A percentile compares a stretch with the other conserved stretches of the same genome.
These are phyloP conservation scores for Drosophila stalkeri DNA, from an alignment of 2,888 invertebrate genomes.

Conservation along the genomic window DNA sequence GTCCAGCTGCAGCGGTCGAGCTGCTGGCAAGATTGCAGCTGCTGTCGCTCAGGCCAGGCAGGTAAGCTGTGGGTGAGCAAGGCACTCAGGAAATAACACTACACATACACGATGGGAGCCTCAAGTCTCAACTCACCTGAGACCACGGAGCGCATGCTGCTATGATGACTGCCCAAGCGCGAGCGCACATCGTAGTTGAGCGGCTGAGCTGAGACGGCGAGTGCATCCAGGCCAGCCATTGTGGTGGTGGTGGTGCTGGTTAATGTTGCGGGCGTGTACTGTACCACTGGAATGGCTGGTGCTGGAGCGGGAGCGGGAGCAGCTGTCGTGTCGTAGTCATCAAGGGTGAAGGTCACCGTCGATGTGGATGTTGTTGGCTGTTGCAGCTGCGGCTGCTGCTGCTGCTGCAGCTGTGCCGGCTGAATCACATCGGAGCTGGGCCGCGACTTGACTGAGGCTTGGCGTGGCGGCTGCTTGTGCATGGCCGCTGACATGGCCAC, in stretches of 20 bases:
- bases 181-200: constrained; percentile 74
- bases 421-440: constrained; percentile 74
- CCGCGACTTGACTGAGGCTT: constrained; percentile 60
- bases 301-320: constrained; percentile 1
- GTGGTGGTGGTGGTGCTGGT: constrained; percentile 70
- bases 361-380: constrained; percentile 60
- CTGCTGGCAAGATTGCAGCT: constrained; percentile 82
- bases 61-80: constrained; percentile 67
- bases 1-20: constrained; percentile 81
- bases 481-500: constrained; percentile 66
- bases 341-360: constrained; percentile 74
- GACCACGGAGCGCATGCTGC: constrained; percentile 84
- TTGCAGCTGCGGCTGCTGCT: constrained; percentile 39
- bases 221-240: constrained; percentile 58
- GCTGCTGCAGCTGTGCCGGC: constrained; percentile 51
- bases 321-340: constrained; percentile 54
- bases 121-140: constrained; percentile 78
- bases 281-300: constrained; percentile 31
- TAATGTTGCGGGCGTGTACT: constrained; percentile 56
- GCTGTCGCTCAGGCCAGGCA: constrained; percentile 71
- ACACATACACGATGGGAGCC: not conserved
- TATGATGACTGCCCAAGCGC: constrained; percentile 78
- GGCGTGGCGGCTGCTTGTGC: constrained; percentile 61
- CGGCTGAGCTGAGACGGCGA: constrained; percentile 47
- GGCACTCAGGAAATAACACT: not conserved